phyloP scores from a whole-genome alignment of 2,888 invertebrate genomes.

The Linhomoeus sp. region DNA sequence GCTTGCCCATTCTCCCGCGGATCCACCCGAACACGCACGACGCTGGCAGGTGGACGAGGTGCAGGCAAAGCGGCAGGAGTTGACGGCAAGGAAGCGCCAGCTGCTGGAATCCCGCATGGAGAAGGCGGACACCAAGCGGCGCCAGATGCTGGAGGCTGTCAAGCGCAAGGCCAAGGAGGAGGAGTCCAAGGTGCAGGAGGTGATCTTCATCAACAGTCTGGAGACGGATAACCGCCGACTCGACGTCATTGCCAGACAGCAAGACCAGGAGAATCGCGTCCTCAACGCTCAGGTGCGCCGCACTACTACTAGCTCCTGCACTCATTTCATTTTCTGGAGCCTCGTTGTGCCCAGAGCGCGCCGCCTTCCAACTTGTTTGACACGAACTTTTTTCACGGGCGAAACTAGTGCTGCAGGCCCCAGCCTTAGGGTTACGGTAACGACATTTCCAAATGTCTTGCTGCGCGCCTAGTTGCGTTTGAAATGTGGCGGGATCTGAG shows the following conservation, averaged over 20 bases:
- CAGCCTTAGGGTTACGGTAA: no score
- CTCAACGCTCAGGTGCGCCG: constrained; percentile 39
- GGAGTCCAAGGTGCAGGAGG: constrained; percentile 84
- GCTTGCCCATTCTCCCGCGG: neutral
- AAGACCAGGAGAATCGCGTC: constrained; percentile 37
- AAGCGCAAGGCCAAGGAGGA: constrained; percentile 90
- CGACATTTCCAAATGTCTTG: no score
- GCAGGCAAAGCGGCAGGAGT: constrained; percentile 55
- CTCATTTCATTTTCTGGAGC: neutral
- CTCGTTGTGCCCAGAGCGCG: neutral
- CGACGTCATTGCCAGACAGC: constrained; percentile 53
- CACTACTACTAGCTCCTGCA: neutral
- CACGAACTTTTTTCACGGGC: no score
- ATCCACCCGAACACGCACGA: neutral
- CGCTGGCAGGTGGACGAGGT: constrained; percentile 39
- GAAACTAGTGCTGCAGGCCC: no score
- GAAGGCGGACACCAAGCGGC: constrained; percentile 69
- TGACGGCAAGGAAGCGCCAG: constrained; percentile 49
- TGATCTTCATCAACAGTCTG: constrained; percentile 84
- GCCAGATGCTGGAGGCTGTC: constrained; percentile 42
- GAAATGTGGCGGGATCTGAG: no score
- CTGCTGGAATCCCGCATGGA: constrained; percentile 34
- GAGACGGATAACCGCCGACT: constrained; percentile 82
- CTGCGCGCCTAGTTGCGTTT: no score
- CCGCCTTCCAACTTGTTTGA: no score